phyloP scores from a whole-genome alignment of 2,888 invertebrate genomes.

The Tipula lateralis region DNA sequence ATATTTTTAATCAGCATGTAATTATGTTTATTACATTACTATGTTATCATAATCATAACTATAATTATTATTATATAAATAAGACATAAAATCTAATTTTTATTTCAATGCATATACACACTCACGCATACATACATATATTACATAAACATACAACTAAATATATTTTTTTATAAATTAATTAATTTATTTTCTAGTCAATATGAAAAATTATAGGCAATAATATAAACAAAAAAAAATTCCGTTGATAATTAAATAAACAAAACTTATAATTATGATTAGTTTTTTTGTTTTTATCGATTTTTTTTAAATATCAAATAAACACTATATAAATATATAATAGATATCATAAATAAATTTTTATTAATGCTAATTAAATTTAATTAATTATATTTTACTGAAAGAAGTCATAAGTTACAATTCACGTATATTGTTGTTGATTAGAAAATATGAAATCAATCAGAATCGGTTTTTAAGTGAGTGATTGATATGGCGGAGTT shows the following conservation, averaged over 20 bases:
- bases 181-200: conserved; percentile 24
- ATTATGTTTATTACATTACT: no score
- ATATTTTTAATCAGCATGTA: background rate
- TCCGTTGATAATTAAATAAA: conserved; percentile 19
- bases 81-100: background rate
- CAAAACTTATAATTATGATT: background rate
- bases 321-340: background rate
- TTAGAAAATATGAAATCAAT: no score
- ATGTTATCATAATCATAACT: background rate
- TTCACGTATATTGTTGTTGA: no score
- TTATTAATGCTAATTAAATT: background rate
- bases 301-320: background rate
- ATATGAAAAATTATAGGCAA: background rate
- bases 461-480: no score
- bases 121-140: background rate
- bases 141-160: background rate
- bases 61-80: conserved; percentile 2
- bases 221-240: background rate
- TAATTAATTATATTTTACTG: background rate
- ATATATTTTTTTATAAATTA: conserved; percentile 3
- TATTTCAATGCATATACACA: background rate
- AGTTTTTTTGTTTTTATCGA: background rate
- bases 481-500: no score
- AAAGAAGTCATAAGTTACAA: no score
- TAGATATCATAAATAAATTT: background rate